Conservation (phyloP, 2,797 vertebrate species). For the Pelodytes ibericus region DNA sequence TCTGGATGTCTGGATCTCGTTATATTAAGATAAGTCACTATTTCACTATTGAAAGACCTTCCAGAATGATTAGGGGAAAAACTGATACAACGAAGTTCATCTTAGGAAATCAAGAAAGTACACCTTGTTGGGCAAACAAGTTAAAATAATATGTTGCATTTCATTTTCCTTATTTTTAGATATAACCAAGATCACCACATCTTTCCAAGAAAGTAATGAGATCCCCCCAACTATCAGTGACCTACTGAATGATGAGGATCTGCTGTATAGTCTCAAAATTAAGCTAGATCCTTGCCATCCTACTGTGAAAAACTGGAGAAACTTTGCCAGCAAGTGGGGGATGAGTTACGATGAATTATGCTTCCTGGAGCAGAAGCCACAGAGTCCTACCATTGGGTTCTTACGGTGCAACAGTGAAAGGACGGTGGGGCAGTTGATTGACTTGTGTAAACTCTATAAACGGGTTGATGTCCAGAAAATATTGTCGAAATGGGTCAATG, state of each 20-base stretch:
- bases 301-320: constrained; percentile 99
- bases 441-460: constrained; percentile 92
- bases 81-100: too few relatives aligned
- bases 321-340: constrained; percentile 98
- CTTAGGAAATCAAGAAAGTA: too few relatives aligned
- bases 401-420: constrained; percentile 92
- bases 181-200: constrained; percentile 31
- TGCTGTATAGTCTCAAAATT: constrained; percentile 88
- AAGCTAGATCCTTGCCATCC: constrained; percentile 95
- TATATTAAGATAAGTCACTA: too few relatives aligned
- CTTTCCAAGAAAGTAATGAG: constrained; percentile 31
- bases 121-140: too few relatives aligned
- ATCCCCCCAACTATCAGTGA: constrained; percentile 90
- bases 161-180: constrained; percentile 14
- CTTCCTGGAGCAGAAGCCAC: constrained; percentile 89
- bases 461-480: constrained; percentile 90
- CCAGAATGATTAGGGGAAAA: too few relatives aligned
- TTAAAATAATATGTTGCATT: background rate
- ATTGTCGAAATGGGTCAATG: constrained; percentile 90
- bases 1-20: too few relatives aligned
- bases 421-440: constrained; percentile 88
- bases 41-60: too few relatives aligned
- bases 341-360: constrained; percentile 96
- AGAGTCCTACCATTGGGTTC: constrained; percentile 94
- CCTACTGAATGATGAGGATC: constrained; percentile 94